Percentiles rank a stretch among this genome's conserved stretches.
Evolutionary conservation across 1,140 invertebrate species (phyloP).

Genomic region (Melitaea cinxia): DNA sequence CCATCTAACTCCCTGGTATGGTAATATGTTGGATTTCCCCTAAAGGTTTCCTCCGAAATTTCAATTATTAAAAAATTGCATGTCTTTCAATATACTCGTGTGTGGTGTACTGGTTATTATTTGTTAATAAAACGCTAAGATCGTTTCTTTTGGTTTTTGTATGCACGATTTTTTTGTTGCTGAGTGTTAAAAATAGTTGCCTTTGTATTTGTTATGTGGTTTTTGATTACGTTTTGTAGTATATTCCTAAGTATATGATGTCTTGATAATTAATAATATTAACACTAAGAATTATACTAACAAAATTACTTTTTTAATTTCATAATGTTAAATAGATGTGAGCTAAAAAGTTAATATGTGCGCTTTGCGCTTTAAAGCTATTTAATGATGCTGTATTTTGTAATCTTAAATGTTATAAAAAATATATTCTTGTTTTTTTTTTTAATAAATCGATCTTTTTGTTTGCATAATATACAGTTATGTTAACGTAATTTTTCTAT

Average conservation of each 20-base stretch:
- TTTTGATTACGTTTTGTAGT: background rate
- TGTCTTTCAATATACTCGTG: slow-evolving; percentile 1
- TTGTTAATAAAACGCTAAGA: background rate
- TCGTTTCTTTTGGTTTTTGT: background rate
- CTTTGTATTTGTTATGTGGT: background rate
- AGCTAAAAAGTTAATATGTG: background rate
- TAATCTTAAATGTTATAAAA: background rate
- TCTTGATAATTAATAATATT: background rate
- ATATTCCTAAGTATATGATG: background rate
- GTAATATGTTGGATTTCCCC: background rate
- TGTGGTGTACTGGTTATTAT: background rate
- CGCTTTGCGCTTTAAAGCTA: slow-evolving; percentile 11
- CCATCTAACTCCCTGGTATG: background rate
- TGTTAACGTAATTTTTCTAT: background rate
- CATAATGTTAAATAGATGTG: background rate
- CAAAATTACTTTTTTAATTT: background rate
- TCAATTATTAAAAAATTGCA: background rate
- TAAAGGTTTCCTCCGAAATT: background rate
- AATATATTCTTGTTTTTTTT: background rate
- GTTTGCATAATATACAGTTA: background rate
- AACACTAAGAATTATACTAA: slow-evolving; percentile 4
- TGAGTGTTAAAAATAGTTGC: background rate
- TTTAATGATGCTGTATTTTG: background rate
- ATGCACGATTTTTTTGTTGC: background rate
- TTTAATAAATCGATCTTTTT: too few species aligned